These are phyloP conservation scores for Salvelinus alpinus DNA, from an alignment of 2,113 vertebrate genomes.

Conservation along the genomic window DNA sequence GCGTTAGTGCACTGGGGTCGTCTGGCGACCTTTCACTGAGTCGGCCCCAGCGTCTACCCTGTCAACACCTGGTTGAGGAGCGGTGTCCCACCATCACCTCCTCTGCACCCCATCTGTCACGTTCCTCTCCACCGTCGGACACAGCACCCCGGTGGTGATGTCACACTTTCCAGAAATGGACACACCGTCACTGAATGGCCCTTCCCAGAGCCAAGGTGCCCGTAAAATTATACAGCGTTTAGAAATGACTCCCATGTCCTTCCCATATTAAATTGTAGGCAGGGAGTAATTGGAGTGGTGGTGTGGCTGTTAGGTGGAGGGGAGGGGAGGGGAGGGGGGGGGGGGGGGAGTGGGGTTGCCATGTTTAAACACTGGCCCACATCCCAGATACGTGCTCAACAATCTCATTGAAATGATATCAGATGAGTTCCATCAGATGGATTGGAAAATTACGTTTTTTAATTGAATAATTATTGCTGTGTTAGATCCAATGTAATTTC, in stretches of 20 bases:
- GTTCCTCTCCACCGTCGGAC: background rate
- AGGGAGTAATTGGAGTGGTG: conserved; percentile 1
- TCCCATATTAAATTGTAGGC: conserved; percentile 4
- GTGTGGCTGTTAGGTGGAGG: background rate
- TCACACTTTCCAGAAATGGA: conserved; percentile 4
- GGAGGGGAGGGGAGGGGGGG: too few relatives aligned
- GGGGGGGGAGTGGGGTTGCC: background rate
- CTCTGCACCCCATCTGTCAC: background rate
- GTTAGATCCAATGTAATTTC: background rate
- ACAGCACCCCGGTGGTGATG: background rate
- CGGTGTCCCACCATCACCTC: too few relatives aligned
- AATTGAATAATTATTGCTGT: background rate
- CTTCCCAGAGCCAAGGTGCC: background rate
- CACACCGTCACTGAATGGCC: background rate
- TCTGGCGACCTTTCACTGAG: background rate
- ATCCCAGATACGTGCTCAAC: background rate
- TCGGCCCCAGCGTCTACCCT: background rate
- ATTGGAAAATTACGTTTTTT: background rate
- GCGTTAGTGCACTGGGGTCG: background rate
- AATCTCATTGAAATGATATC: background rate
- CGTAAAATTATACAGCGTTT: conserved; percentile 6
- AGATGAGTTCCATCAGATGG: background rate
- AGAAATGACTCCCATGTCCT: background rate
- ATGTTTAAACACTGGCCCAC: background rate
- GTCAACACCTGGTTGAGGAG: background rate